A percentile compares a stretch with the other conserved stretches of the same genome.
These are phyloP conservation scores for Arothron firmamentum DNA, from an alignment of 2,113 vertebrate species.

Conservation along the genomic window DNA sequence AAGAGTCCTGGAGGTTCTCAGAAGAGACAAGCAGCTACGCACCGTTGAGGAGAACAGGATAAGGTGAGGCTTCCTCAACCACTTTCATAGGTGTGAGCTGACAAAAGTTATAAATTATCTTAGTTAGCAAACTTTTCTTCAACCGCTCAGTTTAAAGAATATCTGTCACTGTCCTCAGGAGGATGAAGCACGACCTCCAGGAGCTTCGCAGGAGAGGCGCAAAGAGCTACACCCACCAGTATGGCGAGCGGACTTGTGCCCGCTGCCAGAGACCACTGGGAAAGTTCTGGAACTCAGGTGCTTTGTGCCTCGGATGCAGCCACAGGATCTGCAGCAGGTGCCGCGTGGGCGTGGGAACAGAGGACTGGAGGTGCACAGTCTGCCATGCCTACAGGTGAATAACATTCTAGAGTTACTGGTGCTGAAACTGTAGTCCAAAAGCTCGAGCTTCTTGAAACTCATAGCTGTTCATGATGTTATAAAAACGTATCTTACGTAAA, in stretches of 20 bases:
- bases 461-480: no score
- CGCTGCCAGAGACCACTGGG: slow-evolving; percentile 83
- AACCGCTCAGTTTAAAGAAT: background rate
- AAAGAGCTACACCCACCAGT: slow-evolving; percentile 59
- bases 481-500: no score
- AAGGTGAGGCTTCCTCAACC: slow-evolving; percentile 69
- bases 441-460: no score
- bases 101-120: background rate
- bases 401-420: slow-evolving; percentile 13
- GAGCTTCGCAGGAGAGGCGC: slow-evolving; percentile 76
- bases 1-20: slow-evolving; percentile 83
- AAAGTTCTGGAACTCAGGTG: slow-evolving; percentile 79
- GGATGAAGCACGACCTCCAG: slow-evolving; percentile 81
- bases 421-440: no score
- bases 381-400: slow-evolving; percentile 82
- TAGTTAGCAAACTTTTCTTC: background rate
- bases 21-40: slow-evolving; percentile 81
- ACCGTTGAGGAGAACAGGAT: slow-evolving; percentile 82
- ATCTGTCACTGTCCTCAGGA: slow-evolving; percentile 65
- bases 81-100: background rate
- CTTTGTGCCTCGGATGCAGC: slow-evolving; percentile 86
- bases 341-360: slow-evolving; percentile 66
- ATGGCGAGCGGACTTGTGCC: slow-evolving; percentile 77
- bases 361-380: slow-evolving; percentile 83
- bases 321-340: slow-evolving; percentile 85